Evolutionary conservation across 2,113 vertebrate species (phyloP).

Genomic region (Xiphias gladius): DNA sequence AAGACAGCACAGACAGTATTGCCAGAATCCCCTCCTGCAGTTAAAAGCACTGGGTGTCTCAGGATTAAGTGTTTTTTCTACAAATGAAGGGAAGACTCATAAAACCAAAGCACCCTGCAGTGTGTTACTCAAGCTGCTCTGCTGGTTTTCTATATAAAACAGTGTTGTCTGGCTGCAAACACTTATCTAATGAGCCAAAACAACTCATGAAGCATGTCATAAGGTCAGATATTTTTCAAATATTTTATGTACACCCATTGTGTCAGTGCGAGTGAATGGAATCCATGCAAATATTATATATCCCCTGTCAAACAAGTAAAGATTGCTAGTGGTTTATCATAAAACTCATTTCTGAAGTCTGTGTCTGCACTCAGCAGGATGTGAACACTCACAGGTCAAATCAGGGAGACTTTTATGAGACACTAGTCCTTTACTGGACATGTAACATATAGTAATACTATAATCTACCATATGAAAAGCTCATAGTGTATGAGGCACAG

Average conservation of each 20-base stretch:
- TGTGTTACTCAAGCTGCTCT: slow-evolving; percentile 35
- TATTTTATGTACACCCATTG: slow-evolving; percentile 7
- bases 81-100: slow-evolving; percentile 44
- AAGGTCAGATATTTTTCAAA: slow-evolving; percentile 33
- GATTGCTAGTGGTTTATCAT: background rate
- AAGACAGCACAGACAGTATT: slow-evolving; percentile 53
- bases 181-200: slow-evolving; percentile 33
- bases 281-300: slow-evolving; percentile 22
- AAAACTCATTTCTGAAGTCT: slow-evolving; percentile 19
- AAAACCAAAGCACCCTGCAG: slow-evolving; percentile 57
- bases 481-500: slow-evolving; percentile 10
- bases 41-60: slow-evolving; percentile 63
- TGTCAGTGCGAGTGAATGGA: background rate
- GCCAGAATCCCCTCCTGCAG: slow-evolving; percentile 44
- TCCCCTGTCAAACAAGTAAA: background rate
- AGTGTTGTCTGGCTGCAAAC: slow-evolving; percentile 26
- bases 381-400: slow-evolving; percentile 28
- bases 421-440: background rate
- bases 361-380: slow-evolving; percentile 17
- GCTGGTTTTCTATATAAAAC: slow-evolving; percentile 48
- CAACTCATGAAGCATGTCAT: slow-evolving; percentile 26
- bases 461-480: slow-evolving; percentile 42
- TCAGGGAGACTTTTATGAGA: slow-evolving; percentile 24
- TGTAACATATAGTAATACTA: slow-evolving; percentile 29
- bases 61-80: slow-evolving; percentile 56